Conservation (phyloP, 2,113 vertebrate genomes). For the Psephotus haematonotus region DNA sequence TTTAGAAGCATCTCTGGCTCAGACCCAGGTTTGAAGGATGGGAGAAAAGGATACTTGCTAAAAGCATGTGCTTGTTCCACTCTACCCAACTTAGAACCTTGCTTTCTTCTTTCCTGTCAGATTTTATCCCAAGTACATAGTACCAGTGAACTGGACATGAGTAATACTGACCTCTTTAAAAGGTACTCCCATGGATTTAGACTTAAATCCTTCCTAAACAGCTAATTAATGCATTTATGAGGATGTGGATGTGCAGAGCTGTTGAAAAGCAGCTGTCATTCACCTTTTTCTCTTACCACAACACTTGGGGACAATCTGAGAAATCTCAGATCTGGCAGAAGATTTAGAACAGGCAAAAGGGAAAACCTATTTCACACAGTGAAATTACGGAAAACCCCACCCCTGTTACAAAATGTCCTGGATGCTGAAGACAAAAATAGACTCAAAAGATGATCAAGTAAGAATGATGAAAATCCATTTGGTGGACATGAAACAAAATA, state of each 20-base stretch:
- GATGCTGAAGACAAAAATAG: neutral
- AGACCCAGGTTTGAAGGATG: neutral
- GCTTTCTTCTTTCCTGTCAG: neutral
- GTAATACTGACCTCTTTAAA: neutral
- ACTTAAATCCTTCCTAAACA: neutral
- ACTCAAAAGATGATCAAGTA: neutral
- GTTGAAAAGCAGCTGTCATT: neutral
- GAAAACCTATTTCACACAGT: neutral
- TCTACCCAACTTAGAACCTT: neutral
- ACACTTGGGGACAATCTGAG: neutral
- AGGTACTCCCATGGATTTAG: neutral
- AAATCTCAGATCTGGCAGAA: neutral
- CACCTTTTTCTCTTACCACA: neutral
- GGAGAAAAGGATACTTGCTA: neutral
- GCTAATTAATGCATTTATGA: neutral
- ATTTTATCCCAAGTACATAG: neutral
- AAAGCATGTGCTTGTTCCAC: neutral
- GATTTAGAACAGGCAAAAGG: neutral
- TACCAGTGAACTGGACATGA: neutral
- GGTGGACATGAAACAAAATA: neutral
- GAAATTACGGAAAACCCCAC: neutral
- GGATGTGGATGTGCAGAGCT: neutral
- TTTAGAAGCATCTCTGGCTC: constrained; percentile 4
- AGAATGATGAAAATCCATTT: neutral
- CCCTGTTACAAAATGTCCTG: neutral